Conservation (phyloP, 2,888 invertebrate species). For the Platycnemis pennipes region DNA sequence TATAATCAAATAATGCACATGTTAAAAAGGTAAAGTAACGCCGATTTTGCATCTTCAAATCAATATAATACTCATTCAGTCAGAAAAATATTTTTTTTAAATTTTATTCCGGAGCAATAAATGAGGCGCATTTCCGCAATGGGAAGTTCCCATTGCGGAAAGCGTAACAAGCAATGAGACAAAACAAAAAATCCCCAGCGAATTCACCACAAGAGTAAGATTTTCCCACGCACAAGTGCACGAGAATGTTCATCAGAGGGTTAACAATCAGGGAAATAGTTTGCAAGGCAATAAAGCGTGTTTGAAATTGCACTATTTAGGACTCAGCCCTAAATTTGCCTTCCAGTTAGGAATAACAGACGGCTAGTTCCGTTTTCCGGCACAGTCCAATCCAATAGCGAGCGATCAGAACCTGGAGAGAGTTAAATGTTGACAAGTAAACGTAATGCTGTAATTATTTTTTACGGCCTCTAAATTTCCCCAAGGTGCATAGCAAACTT, state of each 20-base stretch:
- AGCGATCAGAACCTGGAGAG: neutral
- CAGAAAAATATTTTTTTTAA: too few relatives aligned
- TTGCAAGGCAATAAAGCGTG: neutral
- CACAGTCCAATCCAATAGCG: neutral
- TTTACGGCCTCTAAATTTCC: too few relatives aligned
- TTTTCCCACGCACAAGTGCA: neutral
- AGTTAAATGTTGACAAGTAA: too few relatives aligned
- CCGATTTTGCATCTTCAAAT: too few relatives aligned
- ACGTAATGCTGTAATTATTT: too few relatives aligned
- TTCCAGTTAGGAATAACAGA: neutral
- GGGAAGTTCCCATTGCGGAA: neutral
- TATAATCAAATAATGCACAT: too few relatives aligned
- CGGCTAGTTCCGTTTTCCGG: neutral
- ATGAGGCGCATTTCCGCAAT: neutral
- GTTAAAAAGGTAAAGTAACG: too few relatives aligned
- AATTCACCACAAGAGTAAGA: neutral
- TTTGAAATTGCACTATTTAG: neutral
- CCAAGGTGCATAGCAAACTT: too few relatives aligned
- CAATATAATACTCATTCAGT: too few relatives aligned
- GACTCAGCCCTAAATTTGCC: neutral
- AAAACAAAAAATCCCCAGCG: neutral
- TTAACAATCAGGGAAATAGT: neutral
- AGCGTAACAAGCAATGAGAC: constrained; percentile 17
- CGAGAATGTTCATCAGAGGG: neutral
- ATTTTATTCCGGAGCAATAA: too few relatives aligned